Conservation (phyloP, 2,888 invertebrate species). For the Philereme vetulata region DNA sequence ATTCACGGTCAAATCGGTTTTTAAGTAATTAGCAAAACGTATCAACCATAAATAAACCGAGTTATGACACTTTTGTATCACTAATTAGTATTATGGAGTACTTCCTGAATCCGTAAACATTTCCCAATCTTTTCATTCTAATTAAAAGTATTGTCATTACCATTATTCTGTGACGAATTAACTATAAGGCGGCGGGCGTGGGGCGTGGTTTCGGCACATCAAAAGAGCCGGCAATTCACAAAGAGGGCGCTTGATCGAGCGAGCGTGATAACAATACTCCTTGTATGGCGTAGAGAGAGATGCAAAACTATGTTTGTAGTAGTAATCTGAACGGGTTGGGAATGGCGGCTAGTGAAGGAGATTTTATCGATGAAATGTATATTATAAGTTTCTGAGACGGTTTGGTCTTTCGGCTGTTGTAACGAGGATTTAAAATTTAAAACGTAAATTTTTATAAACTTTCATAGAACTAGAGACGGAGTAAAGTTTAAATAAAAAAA, state of each 20-base stretch:
- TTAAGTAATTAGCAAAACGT: constrained; percentile 16
- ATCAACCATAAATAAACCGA: constrained; percentile 19
- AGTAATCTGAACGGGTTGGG: constrained; percentile 71
- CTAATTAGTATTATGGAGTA: constrained; percentile 32
- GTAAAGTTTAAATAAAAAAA: no score
- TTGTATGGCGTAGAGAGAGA: constrained; percentile 47
- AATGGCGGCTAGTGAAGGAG: constrained; percentile 65
- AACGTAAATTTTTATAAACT: neutral
- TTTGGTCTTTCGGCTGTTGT: constrained; percentile 7
- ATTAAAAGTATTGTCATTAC: constrained; percentile 81
- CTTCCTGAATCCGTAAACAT: constrained; percentile 46
- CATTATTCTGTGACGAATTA: constrained; percentile 80
- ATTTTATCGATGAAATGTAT: constrained; percentile 45
- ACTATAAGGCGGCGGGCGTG: constrained; percentile 50
- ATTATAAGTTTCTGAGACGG: neutral
- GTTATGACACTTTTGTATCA: constrained; percentile 28
- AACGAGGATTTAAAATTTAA: constrained; percentile 17
- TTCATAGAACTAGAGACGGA: no score
- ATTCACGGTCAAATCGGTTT: neutral
- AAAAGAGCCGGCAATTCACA: constrained; percentile 75
- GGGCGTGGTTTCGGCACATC: constrained; percentile 72
- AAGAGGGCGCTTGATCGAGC: constrained; percentile 66
- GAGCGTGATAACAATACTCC: constrained; percentile 45
- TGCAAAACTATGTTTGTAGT: constrained; percentile 63
- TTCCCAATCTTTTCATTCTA: constrained; percentile 65